Evolutionary conservation across 2,797 vertebrate genomes (phyloP).

Genomic region (Harpagifer antarcticus): DNA sequence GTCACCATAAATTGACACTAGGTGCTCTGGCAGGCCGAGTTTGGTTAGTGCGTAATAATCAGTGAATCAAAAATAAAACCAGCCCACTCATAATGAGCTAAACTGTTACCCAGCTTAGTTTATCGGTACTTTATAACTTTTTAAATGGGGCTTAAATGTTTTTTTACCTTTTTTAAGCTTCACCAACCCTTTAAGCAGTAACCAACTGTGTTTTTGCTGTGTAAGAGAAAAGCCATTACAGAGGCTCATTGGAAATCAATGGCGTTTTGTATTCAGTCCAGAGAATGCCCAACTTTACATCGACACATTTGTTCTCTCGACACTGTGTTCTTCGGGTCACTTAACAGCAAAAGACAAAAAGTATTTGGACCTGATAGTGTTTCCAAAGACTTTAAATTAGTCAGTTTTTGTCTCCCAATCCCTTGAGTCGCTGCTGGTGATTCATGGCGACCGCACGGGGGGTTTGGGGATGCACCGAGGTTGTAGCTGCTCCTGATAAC

Average conservation of each 20-base stretch:
- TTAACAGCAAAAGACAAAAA: neutral
- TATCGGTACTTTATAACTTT: neutral
- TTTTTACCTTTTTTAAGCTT: slow-evolving; percentile 1
- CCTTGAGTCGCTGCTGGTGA: slow-evolving; percentile 3
- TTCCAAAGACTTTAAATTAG: slow-evolving; percentile 25
- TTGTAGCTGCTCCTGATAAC: slow-evolving; percentile 68
- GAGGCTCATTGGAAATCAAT: slow-evolving; percentile 69
- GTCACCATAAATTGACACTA: neutral
- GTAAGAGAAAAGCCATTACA: slow-evolving; percentile 52
- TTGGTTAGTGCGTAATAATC: neutral
- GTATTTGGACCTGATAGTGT: slow-evolving; percentile 30
- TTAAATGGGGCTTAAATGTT: neutral
- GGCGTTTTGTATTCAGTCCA: slow-evolving; percentile 9
- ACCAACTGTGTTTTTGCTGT: slow-evolving; percentile 29
- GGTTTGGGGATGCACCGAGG: slow-evolving; percentile 44
- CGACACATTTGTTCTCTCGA: slow-evolving; percentile 9
- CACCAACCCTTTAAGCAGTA: neutral
- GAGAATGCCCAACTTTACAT: slow-evolving; percentile 16
- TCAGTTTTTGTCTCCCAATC: slow-evolving; percentile 9
- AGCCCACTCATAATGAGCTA: neutral
- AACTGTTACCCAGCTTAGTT: slow-evolving; percentile 3
- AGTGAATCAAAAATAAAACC: neutral
- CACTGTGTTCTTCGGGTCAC: neutral
- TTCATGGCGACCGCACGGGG: slow-evolving; percentile 19
- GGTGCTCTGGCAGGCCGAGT: neutral